Percentiles rank a stretch among this genome's conserved stretches.
These are phyloP conservation scores for Enoplosus armatus DNA, from an alignment of 2,797 vertebrate genomes.

Conservation along the genomic window DNA sequence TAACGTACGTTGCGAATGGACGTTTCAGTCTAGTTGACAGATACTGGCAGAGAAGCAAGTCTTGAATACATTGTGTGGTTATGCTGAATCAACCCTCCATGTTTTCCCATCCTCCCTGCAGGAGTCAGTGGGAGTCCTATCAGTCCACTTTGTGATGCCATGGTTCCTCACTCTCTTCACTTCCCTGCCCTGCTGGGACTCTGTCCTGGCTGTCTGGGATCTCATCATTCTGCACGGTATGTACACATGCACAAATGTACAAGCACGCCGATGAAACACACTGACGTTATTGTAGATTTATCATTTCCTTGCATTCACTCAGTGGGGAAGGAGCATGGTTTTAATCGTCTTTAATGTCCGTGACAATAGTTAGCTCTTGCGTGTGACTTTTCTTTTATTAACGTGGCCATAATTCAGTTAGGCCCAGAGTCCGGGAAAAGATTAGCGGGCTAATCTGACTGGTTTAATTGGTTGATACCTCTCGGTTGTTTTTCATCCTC, in stretches of 20 bases:
- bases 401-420: background rate
- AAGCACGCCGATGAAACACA: background rate
- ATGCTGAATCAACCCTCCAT: constrained; percentile 24
- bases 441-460: background rate
- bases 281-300: background rate
- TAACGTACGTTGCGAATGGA: background rate
- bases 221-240: constrained; percentile 84
- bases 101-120: constrained; percentile 42
- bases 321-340: background rate
- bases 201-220: constrained; percentile 86
- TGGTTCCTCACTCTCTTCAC: constrained; percentile 88
- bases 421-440: background rate
- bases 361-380: background rate
- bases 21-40: background rate
- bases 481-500: too few species aligned
- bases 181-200: constrained; percentile 87
- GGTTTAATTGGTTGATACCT: too few species aligned
- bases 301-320: background rate
- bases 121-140: constrained; percentile 81
- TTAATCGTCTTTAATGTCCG: background rate
- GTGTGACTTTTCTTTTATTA: background rate
- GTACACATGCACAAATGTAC: background rate
- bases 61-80: constrained; percentile 7
- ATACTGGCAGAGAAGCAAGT: constrained; percentile 1
- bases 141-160: constrained; percentile 82